phyloP scores from a whole-genome alignment of 2,888 invertebrate species.

The Spialia ferax region DNA sequence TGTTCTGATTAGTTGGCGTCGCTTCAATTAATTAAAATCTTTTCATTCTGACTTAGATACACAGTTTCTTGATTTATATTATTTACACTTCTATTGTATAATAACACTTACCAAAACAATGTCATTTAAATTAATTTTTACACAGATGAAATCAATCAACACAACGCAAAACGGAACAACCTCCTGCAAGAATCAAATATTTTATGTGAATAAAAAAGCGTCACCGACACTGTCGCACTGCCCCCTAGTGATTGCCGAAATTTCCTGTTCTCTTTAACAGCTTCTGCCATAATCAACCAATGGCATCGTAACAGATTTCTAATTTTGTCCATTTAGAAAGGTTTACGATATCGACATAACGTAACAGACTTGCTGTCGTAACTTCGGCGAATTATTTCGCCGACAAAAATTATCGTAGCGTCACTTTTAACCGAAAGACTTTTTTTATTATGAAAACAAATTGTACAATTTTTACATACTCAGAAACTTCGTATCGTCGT shows the following conservation, averaged over 20 bases:
- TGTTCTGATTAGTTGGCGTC: constrained; percentile 35
- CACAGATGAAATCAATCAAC: constrained; percentile 61
- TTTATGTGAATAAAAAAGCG: constrained; percentile 75
- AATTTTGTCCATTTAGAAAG: constrained; percentile 52
- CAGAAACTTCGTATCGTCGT: too few relatives aligned
- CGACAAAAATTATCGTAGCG: constrained; percentile 63
- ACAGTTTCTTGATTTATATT: background rate
- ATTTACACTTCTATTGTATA: background rate
- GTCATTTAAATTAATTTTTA: constrained; percentile 65
- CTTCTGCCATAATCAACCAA: constrained; percentile 50
- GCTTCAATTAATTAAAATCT: constrained; percentile 26
- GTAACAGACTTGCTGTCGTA: constrained; percentile 65
- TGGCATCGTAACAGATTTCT: constrained; percentile 19
- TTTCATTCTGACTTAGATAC: background rate
- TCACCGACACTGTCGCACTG: constrained; percentile 67
- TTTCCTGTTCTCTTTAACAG: constrained; percentile 59
- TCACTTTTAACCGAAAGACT: constrained; percentile 52
- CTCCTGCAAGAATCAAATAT: constrained; percentile 72
- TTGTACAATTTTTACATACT: too few relatives aligned
- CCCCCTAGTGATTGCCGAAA: constrained; percentile 72
- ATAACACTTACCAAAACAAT: constrained; percentile 78
- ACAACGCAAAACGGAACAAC: constrained; percentile 77
- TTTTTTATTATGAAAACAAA: too few relatives aligned
- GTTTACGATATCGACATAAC: constrained; percentile 45
- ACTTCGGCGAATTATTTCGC: constrained; percentile 56